These are phyloP conservation scores for Esox lucius DNA, from an alignment of 2,797 vertebrate genomes.

Conservation along the genomic window DNA sequence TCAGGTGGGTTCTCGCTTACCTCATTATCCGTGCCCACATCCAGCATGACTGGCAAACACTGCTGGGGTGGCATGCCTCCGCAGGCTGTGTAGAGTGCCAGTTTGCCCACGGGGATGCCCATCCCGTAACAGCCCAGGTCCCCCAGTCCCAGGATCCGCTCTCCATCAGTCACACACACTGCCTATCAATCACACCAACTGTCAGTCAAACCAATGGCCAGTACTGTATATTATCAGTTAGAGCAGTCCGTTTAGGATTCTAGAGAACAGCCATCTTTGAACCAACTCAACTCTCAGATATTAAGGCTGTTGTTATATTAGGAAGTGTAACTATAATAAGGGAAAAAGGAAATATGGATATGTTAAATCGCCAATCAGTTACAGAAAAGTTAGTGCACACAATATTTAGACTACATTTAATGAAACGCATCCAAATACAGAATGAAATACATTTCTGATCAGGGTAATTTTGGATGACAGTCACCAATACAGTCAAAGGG, in stretches of 20 bases:
- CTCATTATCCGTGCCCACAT: conserved; percentile 97
- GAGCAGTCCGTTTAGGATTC: neutral
- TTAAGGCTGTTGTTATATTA: neutral
- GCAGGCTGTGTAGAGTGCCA: conserved; percentile 95
- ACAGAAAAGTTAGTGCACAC: neutral
- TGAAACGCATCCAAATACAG: conserved; percentile 22
- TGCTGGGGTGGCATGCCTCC: conserved; percentile 90
- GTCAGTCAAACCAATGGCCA: neutral
- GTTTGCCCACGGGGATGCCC: conserved; percentile 97
- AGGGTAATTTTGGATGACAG: too few relatives aligned
- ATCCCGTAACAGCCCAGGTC: conserved; percentile 96
- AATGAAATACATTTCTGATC: too few relatives aligned
- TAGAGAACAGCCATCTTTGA: neutral
- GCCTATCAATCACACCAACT: conserved; percentile 74
- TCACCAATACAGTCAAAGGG: too few relatives aligned
- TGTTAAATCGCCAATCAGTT: neutral
- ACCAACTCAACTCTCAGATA: neutral
- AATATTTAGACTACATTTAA: neutral
- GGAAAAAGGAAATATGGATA: neutral
- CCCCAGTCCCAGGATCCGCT: conserved; percentile 95
- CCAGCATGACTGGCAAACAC: conserved; percentile 91
- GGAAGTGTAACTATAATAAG: neutral
- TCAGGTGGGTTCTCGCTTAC: conserved; percentile 68
- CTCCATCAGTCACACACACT: conserved; percentile 94
- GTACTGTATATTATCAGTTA: neutral